phyloP scores from a whole-genome alignment of 1,140 invertebrate species.

The roundworm (Caenorhabditis elegans) region DNA sequence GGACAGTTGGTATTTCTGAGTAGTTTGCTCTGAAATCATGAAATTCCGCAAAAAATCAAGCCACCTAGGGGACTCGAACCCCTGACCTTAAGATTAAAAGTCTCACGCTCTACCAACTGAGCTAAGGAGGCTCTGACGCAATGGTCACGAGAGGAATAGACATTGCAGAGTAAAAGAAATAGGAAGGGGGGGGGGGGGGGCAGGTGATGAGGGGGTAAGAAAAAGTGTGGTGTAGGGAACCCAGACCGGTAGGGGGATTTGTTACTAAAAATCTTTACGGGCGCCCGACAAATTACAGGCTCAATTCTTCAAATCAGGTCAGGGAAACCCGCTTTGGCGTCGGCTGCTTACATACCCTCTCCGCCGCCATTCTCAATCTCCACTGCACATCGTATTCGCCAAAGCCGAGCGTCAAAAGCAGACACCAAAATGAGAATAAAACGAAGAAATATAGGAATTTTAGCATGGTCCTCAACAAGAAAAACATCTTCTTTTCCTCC shows the following conservation, averaged over 20 bases:
- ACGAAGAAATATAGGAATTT: not conserved
- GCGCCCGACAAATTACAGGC: no score
- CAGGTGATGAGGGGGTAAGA: not conserved
- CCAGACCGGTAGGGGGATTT: no score
- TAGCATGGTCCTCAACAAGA: not conserved
- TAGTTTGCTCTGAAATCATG: not conserved
- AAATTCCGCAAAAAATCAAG: not conserved
- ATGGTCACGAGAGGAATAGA: not conserved
- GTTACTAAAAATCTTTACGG: no score
- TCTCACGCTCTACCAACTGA: conserved; percentile 17
- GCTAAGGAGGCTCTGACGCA: not conserved
- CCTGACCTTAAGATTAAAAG: conserved; percentile 20
- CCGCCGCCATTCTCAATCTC: not conserved
- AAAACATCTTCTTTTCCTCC: conserved; percentile 2
- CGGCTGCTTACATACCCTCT: no score
- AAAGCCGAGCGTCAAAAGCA: not conserved
- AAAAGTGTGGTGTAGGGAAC: no score
- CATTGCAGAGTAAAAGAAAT: no score
- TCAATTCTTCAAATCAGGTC: no score
- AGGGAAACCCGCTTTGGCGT: no score
- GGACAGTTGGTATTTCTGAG: not conserved
- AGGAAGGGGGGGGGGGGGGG: not conserved
- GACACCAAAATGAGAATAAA: conserved; percentile 8
- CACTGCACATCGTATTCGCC: not conserved
- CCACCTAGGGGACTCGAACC: conserved; percentile 27